A percentile compares a stretch with the other conserved stretches of the same genome.
Evolutionary conservation across 2,888 invertebrate species (phyloP).

Genomic region (Diaperis boleti): DNA sequence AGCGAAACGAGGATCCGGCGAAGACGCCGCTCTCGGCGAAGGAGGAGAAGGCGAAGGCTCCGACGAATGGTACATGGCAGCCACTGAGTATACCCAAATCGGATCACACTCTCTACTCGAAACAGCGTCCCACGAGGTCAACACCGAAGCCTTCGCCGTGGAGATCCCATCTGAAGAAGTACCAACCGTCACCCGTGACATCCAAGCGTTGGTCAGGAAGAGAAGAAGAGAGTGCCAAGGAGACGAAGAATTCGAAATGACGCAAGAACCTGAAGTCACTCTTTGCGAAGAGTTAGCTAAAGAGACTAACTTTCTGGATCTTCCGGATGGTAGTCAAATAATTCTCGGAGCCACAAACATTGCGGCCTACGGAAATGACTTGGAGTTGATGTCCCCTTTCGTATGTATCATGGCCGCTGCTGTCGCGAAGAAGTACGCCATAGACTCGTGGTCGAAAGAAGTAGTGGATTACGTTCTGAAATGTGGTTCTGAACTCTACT

Average conservation of each 20-base stretch:
- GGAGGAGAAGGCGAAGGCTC: conserved; percentile 13
- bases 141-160: conserved; percentile 53
- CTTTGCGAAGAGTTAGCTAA: conserved; percentile 69
- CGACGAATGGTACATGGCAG: conserved; percentile 51
- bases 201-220: background rate
- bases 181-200: conserved; percentile 21
- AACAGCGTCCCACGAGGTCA: conserved; percentile 51
- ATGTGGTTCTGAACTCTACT: conserved; percentile 65
- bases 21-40: background rate
- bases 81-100: conserved; percentile 50
- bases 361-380: conserved; percentile 57
- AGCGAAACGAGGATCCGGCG: background rate
- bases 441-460: conserved; percentile 72
- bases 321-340: conserved; percentile 74
- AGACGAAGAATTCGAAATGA: conserved; percentile 48
- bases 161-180: conserved; percentile 52
- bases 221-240: background rate
- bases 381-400: conserved; percentile 67
- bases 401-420: conserved; percentile 73
- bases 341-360: conserved; percentile 69
- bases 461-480: conserved; percentile 73
- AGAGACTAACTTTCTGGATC: conserved; percentile 70
- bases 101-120: conserved; percentile 37
- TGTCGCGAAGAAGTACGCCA: conserved; percentile 72
- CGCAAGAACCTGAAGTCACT: conserved; percentile 56